Evolutionary conservation across 2,888 invertebrate genomes (phyloP).

Genomic region (Sceliomorpha sp.): DNA sequence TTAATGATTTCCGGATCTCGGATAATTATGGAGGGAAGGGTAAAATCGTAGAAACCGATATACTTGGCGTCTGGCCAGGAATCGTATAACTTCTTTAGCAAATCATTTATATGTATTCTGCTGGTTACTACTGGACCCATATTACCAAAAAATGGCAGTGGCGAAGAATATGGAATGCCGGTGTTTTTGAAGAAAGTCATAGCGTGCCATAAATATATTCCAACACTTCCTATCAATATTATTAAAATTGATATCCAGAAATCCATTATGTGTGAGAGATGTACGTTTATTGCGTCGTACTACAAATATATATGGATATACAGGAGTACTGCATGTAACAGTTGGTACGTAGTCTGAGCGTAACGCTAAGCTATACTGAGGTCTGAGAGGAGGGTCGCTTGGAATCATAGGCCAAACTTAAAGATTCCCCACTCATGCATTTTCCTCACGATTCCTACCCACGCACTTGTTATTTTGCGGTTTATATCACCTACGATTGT

Average conservation of each 20-base stretch:
- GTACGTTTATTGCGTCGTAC: too few species aligned
- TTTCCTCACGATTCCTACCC: too few species aligned
- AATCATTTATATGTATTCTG: conserved; percentile 1
- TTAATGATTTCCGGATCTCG: conserved; percentile 17
- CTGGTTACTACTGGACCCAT: conserved; percentile 1
- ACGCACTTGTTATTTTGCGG: too few species aligned
- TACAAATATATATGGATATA: too few species aligned
- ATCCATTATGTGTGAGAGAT: conserved; percentile 8
- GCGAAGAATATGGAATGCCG: conserved; percentile 43
- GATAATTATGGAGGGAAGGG: conserved; percentile 43
- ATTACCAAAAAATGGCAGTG: conserved; percentile 10
- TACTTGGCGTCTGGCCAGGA: conserved; percentile 49
- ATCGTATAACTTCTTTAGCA: conserved; percentile 19
- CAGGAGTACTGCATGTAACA: too few species aligned
- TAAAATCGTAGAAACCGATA: conserved; percentile 63
- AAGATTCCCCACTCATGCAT: too few species aligned
- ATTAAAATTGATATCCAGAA: conserved; percentile 2
- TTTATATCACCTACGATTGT: too few species aligned
- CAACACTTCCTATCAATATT: neutral
- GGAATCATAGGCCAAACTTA: too few species aligned
- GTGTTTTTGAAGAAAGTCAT: conserved; percentile 13
- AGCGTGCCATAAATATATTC: conserved; percentile 3
- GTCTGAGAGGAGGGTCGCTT: too few species aligned
- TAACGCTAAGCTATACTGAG: too few species aligned
- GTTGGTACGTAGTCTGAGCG: too few species aligned